phyloP scores from a whole-genome alignment of 2,888 invertebrate genomes.

The Melangyna quadrimaculata region DNA sequence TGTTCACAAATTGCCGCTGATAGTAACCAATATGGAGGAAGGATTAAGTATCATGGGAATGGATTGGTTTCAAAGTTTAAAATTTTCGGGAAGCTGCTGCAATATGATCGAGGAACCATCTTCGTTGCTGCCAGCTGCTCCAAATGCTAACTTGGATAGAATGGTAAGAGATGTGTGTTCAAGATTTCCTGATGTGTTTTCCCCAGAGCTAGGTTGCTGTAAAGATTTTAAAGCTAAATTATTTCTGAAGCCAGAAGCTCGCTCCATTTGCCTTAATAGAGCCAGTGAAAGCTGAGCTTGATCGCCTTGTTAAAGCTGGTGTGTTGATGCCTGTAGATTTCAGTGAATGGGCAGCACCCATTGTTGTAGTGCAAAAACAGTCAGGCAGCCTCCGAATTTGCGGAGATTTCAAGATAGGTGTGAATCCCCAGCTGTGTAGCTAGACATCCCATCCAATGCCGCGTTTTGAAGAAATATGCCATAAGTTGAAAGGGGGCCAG shows the following conservation, averaged over 20 bases:
- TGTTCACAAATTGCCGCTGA: not conserved
- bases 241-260: not conserved
- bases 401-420: constrained; percentile 38
- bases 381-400: constrained; percentile 9
- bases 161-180: not conserved
- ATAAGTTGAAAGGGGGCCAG: constrained; percentile 57
- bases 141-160: not conserved
- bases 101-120: not conserved
- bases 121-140: not conserved
- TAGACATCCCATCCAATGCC: constrained; percentile 56
- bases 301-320: not conserved
- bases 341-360: constrained; percentile 9
- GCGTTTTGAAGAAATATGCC: constrained; percentile 55
- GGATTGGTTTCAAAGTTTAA: not conserved
- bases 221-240: not conserved
- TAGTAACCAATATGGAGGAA: not conserved
- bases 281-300: not conserved
- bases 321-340: not conserved
- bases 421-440: constrained; percentile 15
- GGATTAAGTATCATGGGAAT: not conserved
- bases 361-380: constrained; percentile 9
- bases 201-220: not conserved
- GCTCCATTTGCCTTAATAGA: not conserved
- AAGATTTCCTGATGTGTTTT: not conserved
- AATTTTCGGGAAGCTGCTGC: not conserved